Conservation (phyloP, 2,113 vertebrate genomes). For the Accipiter cooperii region DNA sequence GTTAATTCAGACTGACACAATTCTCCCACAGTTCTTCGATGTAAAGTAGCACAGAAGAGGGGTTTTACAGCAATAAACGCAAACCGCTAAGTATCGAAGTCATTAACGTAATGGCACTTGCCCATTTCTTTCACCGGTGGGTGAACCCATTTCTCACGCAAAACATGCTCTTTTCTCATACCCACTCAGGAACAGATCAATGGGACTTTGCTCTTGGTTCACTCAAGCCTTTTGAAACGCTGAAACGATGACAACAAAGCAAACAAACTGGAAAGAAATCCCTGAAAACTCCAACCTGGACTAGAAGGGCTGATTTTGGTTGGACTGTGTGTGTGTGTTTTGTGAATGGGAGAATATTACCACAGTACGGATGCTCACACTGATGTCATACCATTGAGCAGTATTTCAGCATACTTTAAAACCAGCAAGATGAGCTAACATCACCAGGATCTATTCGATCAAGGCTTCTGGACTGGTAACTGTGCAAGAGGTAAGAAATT, state of each 20-base stretch:
- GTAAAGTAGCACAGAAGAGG: no score
- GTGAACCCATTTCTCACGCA: neutral
- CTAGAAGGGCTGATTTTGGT: neutral
- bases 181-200: neutral
- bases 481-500: neutral
- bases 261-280: neutral
- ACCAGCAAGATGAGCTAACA: neutral
- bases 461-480: neutral
- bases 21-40: rapidly evolving
- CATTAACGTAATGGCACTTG: rapidly evolving
- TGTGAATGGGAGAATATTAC: rapidly evolving
- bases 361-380: rapidly evolving
- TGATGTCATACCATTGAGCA: rapidly evolving
- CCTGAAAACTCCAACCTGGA: neutral
- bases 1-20: neutral
- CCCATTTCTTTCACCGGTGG: rapidly evolving
- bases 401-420: neutral
- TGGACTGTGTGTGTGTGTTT: rapidly evolving
- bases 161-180: neutral
- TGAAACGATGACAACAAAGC: neutral
- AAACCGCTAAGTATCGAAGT: rapidly evolving
- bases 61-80: rapidly evolving
- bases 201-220: neutral
- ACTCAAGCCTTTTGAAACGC: neutral
- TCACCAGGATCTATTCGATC: rapidly evolving